Conservation (phyloP, 2,113 vertebrate species). For the Triplophysa tibetana region DNA sequence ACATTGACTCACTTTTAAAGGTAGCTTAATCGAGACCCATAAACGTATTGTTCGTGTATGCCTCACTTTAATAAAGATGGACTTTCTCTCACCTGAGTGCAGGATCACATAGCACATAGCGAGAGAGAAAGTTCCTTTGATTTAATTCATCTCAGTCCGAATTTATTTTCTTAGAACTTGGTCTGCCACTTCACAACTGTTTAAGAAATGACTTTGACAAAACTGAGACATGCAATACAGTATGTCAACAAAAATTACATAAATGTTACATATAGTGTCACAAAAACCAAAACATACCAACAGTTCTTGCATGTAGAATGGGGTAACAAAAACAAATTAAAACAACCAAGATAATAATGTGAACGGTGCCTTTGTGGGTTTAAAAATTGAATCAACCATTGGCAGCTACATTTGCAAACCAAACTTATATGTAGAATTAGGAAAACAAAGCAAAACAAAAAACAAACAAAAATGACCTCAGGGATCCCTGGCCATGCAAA, state of each 20-base stretch:
- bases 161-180: slow-evolving; percentile 11
- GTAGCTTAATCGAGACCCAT: slow-evolving; percentile 68
- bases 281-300: not conserved
- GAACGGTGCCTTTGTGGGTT: not conserved
- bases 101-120: slow-evolving; percentile 31
- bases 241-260: not conserved
- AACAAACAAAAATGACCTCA: slow-evolving; percentile 27
- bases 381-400: not conserved
- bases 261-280: not conserved
- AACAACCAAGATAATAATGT: not conserved
- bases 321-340: slow-evolving; percentile 4
- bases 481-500: slow-evolving; percentile 54
- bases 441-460: slow-evolving; percentile 52
- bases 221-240: slow-evolving; percentile 2
- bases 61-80: slow-evolving; percentile 70
- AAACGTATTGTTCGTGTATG: slow-evolving; percentile 66
- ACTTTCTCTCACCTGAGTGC: slow-evolving; percentile 52
- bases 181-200: not conserved
- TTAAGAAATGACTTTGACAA: slow-evolving; percentile 1
- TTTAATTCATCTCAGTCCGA: not conserved
- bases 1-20: slow-evolving; percentile 67
- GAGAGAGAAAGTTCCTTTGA: not conserved
- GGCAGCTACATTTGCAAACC: not conserved
- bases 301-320: not conserved
- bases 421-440: slow-evolving; percentile 4